phyloP scores from a whole-genome alignment of 2,888 invertebrate genomes.

The Phengaris alcon region DNA sequence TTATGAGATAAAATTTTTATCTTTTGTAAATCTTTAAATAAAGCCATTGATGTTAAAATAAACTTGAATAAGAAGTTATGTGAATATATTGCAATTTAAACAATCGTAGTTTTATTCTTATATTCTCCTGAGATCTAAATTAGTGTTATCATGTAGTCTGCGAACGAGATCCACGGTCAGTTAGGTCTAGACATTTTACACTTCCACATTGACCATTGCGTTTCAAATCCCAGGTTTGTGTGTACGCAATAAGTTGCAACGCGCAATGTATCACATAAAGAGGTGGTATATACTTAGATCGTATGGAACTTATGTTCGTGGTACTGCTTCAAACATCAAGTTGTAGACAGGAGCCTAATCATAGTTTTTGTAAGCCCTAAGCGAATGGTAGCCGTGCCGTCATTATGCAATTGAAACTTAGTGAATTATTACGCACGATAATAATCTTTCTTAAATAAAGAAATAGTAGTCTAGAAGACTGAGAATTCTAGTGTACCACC shows the following conservation, averaged over 20 bases:
- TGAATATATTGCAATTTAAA: constrained; percentile 17
- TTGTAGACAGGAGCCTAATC: constrained; percentile 50
- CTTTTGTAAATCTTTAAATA: neutral
- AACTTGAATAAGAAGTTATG: constrained; percentile 44
- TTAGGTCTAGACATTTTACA: neutral
- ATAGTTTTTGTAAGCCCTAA: constrained; percentile 71
- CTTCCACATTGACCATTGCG: neutral
- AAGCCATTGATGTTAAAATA: constrained; percentile 73
- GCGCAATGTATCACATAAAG: neutral
- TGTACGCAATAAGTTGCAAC: neutral
- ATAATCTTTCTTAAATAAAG: constrained; percentile 76
- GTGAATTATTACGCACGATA: constrained; percentile 78
- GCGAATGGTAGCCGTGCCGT: constrained; percentile 69
- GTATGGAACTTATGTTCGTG: neutral
- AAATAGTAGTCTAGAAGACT: constrained; percentile 45
- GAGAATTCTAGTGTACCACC: neutral
- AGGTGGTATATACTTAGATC: neutral
- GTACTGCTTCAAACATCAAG: neutral
- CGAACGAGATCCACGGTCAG: neutral
- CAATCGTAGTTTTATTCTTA: neutral
- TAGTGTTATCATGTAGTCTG: constrained; percentile 20
- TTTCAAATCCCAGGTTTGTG: neutral
- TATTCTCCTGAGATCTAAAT: constrained; percentile 1
- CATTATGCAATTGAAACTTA: constrained; percentile 80
- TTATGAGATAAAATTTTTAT: neutral